Evolutionary conservation across 2,113 vertebrate species (phyloP), one percentile per base, ranked within the genome.

Genomic region (Tyrannus savana): DNA sequence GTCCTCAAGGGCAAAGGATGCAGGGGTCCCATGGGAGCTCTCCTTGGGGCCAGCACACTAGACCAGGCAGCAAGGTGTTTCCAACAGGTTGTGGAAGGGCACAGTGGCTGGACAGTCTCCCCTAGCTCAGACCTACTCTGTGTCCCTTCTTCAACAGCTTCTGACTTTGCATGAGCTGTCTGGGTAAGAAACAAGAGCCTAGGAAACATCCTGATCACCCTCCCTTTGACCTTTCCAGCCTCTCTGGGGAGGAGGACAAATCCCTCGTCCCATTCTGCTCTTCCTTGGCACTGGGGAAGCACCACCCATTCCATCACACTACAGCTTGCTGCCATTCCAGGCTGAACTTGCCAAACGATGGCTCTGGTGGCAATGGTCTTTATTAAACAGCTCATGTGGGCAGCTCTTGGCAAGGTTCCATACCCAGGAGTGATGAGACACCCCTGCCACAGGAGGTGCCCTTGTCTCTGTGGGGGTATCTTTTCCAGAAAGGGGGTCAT

Each of bases 371-470:
- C 33, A 63, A 72, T 2, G 18, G 0, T 72, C 56, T 93, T 96
- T 95, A 96, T 95, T 96, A 42, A 89, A 46, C 37, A 71, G 28
- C n/a, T 80, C 12, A 6, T 13, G 19, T 1, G 5, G n/a, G 66
- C 41, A 84, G 60, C 15, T 49, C 27, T 46, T 64, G 58, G 24
- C 25, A 84, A 49, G 59, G 19, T 37, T 46, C 21, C 5, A 41
- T 19, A 44, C 12, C 14, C 16, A 25, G 74, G 4, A 90, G 14
- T 0, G 5, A 44, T 7, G 41, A 19, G 59, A 69, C 14, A 1
- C 8, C n/a, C 41, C 35, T n/a, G 18, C 18, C 30, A 49, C 16
- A 25, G n/a, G 37, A 69, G 16, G 15, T 53, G 19, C 11, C 35
- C 27, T 39, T 1, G 0, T 41, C 19, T 66, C 42, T 50, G 25